phyloP scores from a whole-genome alignment of 2,113 vertebrate genomes.

The Mystacornis crossleyi region DNA sequence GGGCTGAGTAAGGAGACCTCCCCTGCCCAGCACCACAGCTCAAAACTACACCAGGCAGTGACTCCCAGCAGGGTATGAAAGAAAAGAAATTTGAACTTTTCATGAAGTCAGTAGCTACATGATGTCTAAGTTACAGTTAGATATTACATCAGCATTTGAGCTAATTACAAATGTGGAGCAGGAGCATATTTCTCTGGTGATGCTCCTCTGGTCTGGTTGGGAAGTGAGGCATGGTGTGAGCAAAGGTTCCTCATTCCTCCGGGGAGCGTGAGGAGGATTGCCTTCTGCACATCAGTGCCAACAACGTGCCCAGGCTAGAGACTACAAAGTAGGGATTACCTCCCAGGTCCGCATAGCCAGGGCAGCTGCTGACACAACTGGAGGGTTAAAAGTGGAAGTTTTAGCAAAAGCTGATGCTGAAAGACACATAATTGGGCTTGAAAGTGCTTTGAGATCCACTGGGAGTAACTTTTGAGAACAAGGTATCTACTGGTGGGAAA shows the following conservation, averaged over 20 bases:
- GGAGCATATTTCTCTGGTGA: not conserved
- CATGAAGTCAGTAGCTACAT: not conserved
- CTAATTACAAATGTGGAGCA: not conserved
- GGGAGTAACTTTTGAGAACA: not conserved
- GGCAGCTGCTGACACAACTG: not conserved
- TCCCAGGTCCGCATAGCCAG: not conserved
- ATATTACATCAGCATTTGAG: not conserved
- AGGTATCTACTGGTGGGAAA: not conserved
- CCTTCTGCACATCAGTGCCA: not conserved
- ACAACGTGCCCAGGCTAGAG: not conserved
- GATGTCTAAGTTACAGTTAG: not conserved
- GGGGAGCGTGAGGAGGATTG: rapidly evolving
- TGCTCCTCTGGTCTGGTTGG: not conserved
- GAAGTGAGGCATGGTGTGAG: rapidly evolving
- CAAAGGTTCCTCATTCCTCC: not conserved
- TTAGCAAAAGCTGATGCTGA: not conserved
- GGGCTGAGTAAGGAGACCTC: not conserved
- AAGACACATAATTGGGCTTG: not conserved
- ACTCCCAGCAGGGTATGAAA: not conserved
- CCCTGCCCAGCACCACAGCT: not conserved
- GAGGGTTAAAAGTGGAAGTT: not conserved
- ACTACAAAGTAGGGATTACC: not conserved
- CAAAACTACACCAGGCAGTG: not conserved
- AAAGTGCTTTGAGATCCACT: not conserved
- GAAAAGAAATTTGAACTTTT: not conserved